Evolutionary conservation across 2,797 vertebrate species (phyloP).

Genomic region (Phoxinus dragarum): DNA sequence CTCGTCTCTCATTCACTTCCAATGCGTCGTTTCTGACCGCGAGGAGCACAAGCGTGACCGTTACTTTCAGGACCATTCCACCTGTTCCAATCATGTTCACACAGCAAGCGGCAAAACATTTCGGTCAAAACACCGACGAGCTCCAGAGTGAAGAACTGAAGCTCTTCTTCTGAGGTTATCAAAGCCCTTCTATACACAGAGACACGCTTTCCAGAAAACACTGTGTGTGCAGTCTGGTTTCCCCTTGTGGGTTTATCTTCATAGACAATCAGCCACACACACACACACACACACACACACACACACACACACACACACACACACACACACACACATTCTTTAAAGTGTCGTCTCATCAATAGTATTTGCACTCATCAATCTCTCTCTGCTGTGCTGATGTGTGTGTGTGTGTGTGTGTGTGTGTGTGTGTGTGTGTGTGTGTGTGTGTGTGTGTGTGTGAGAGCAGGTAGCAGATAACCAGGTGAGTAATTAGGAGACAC

Average conservation of each 20-base stretch:
- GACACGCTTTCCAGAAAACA: neutral
- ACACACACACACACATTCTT: neutral
- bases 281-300: neutral
- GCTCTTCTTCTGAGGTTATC: too few species aligned
- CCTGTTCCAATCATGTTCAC: too few species aligned
- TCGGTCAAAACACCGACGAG: too few species aligned
- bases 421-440: too few species aligned
- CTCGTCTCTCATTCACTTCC: too few species aligned
- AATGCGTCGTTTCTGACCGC: too few species aligned
- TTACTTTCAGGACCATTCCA: too few species aligned
- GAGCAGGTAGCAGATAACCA: slow-evolving; percentile 20
- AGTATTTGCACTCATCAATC: slow-evolving; percentile 69
- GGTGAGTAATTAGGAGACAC: slow-evolving; percentile 77
- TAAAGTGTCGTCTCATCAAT: slow-evolving; percentile 42
- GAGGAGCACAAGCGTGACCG: too few species aligned
- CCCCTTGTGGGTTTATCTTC: slow-evolving; percentile 5
- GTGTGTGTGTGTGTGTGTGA: too few species aligned
- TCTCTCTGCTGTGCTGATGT: slow-evolving; percentile 33
- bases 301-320: slow-evolving; percentile 26
- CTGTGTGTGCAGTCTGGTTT: neutral
- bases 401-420: too few species aligned
- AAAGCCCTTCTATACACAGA: neutral
- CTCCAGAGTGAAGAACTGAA: too few species aligned
- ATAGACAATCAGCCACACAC: neutral
- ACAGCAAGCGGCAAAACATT: too few species aligned